phyloP scores from a whole-genome alignment of 2,888 invertebrate species.

The Agonopterix arenella region DNA sequence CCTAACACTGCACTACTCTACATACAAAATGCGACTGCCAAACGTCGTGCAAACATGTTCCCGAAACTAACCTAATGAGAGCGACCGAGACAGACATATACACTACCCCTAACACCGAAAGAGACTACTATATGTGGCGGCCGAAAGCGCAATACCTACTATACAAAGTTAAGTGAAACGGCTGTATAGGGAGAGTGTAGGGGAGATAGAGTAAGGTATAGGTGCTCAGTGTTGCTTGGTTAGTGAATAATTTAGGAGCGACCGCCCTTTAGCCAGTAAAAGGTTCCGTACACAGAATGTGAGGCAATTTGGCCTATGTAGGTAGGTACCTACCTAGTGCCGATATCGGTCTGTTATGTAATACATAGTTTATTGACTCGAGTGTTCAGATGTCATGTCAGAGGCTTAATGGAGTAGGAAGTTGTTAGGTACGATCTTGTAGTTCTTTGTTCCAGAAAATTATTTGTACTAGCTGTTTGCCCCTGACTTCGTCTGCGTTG shows the following conservation, averaged over 20 bases:
- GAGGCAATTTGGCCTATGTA: too few relatives aligned
- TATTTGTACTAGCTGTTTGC: too few relatives aligned
- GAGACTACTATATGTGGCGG: slow-evolving; percentile 58
- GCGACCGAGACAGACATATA: slow-evolving; percentile 45
- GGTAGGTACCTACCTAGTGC: neutral
- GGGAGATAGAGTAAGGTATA: slow-evolving; percentile 37
- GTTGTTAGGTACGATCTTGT: too few relatives aligned
- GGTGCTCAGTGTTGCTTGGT: slow-evolving; percentile 59
- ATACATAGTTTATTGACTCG: too few relatives aligned
- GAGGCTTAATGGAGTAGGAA: too few relatives aligned
- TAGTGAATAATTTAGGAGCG: slow-evolving; percentile 64
- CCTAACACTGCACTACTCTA: slow-evolving; percentile 30
- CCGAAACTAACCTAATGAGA: slow-evolving; percentile 73
- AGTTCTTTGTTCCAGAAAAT: too few relatives aligned
- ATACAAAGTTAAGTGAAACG: slow-evolving; percentile 36
- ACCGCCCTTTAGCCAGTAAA: slow-evolving; percentile 55
- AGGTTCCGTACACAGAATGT: neutral
- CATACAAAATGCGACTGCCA: slow-evolving; percentile 64
- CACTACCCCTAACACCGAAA: slow-evolving; percentile 15
- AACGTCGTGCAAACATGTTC: slow-evolving; percentile 64
- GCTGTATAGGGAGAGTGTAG: slow-evolving; percentile 10
- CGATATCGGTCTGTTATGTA: neutral
- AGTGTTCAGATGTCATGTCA: too few relatives aligned
- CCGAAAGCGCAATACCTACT: slow-evolving; percentile 66
- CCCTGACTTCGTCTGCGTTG: too few relatives aligned